Evolutionary conservation across 1,140 invertebrate genomes (phyloP).

Genomic region (Drosophila dunni): DNA sequence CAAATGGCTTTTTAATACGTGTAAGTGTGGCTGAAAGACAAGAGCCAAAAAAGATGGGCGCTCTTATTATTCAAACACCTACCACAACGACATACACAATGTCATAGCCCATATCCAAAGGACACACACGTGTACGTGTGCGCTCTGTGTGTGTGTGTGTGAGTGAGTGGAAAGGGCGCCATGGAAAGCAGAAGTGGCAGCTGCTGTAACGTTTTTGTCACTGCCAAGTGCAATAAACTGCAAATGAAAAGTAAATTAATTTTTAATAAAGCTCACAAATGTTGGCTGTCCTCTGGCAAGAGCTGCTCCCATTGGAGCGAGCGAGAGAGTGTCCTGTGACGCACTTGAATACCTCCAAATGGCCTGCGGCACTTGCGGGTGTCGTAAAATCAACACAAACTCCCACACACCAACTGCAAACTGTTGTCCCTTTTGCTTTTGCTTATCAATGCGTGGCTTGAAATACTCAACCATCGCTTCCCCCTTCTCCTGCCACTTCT

Average conservation of each 20-base stretch:
- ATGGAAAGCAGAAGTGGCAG: conserved; percentile 21
- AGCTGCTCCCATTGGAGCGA: not conserved
- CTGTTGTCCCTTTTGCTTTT: conserved; percentile 49
- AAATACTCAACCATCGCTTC: not conserved
- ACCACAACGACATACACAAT: conserved; percentile 4
- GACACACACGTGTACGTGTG: conserved; percentile 2
- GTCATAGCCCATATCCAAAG: conserved; percentile 6
- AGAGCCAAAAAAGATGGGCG: conserved; percentile 10
- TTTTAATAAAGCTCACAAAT: conserved; percentile 78
- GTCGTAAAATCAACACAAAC: conserved; percentile 76
- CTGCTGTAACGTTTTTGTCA: conserved; percentile 66
- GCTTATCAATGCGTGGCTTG: conserved; percentile 60
- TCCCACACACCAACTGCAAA: conserved; percentile 9
- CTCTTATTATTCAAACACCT: conserved; percentile 49
- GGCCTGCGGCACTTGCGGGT: conserved; percentile 76
- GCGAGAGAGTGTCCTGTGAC: conserved; percentile 2
- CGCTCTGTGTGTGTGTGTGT: conserved; percentile 2
- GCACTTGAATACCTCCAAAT: conserved; percentile 72
- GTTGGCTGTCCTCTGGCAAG: conserved; percentile 17
- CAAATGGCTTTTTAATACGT: conserved; percentile 81
- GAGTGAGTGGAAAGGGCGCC: not conserved
- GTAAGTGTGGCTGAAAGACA: conserved; percentile 65
- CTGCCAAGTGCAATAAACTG: conserved; percentile 80
- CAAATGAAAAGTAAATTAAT: conserved; percentile 82
- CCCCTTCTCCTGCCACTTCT: not conserved